Evolutionary conservation across 2,113 vertebrate genomes (phyloP).

Genomic region (Oreochromis tanganicae): DNA sequence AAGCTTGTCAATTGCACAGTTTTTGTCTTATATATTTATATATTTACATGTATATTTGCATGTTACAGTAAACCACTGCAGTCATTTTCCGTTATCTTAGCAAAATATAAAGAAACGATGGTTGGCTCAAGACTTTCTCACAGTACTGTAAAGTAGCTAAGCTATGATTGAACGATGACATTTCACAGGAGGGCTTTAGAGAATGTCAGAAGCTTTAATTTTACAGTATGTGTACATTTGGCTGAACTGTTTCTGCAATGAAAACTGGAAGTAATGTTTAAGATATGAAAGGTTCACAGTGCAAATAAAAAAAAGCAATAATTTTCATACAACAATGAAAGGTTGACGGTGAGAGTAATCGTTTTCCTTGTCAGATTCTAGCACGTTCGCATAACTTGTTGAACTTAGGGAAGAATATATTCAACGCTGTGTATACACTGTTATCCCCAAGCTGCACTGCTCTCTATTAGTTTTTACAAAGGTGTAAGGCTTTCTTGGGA

Average conservation of each 20-base stretch:
- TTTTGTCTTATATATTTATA: background rate
- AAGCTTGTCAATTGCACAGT: background rate
- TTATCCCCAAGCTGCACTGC: background rate
- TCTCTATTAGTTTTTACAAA: slow-evolving; percentile 41
- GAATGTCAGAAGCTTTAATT: background rate
- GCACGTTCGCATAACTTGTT: background rate
- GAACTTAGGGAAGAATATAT: background rate
- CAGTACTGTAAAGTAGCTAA: background rate
- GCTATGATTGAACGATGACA: background rate
- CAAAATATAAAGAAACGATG: background rate
- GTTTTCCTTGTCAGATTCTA: background rate
- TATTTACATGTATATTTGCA: background rate
- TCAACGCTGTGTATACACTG: background rate
- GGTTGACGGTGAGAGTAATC: background rate
- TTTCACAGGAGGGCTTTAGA: background rate
- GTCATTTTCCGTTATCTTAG: background rate
- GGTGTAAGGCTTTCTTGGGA: slow-evolving; percentile 46
- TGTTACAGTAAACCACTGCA: background rate
- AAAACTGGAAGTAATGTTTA: background rate
- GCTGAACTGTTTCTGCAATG: background rate
- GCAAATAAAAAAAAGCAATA: background rate
- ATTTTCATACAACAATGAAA: background rate
- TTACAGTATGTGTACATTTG: background rate
- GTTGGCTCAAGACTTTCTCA: background rate
- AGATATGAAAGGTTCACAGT: background rate